phyloP scores from a whole-genome alignment of 2,113 vertebrate species.

The Cranoglanis bouderius region DNA sequence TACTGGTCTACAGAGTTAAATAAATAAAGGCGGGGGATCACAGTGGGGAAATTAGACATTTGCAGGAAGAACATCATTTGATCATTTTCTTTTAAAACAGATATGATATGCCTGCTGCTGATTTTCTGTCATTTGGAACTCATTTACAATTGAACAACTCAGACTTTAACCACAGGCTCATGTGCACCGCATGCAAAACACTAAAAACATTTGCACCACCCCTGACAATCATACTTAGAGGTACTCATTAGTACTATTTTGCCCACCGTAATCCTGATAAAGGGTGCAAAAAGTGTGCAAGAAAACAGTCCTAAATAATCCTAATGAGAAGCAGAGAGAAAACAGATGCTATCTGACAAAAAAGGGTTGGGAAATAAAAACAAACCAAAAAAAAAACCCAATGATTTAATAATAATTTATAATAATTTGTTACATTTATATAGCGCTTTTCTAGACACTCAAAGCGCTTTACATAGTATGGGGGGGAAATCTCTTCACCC shows the following conservation, averaged over 20 bases:
- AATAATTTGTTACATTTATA: no score
- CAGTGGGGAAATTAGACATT: conserved; percentile 58
- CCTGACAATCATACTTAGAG: background rate
- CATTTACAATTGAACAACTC: background rate
- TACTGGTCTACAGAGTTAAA: conserved; percentile 70
- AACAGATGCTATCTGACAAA: background rate
- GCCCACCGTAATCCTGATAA: background rate
- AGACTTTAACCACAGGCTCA: background rate
- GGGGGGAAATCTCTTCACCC: no score
- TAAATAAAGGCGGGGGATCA: background rate
- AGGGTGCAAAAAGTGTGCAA: background rate
- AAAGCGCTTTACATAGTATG: no score
- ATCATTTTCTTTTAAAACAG: background rate
- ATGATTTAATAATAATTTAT: no score
- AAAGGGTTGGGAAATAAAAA: background rate
- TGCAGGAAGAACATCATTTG: background rate
- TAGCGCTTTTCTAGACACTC: no score
- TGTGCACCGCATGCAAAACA: background rate
- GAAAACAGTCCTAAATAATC: background rate
- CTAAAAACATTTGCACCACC: background rate
- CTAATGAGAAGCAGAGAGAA: background rate
- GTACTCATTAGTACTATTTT: background rate
- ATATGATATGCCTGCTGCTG: background rate
- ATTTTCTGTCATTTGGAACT: background rate
- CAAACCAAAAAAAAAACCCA: background rate